Evolutionary conservation across 2,113 vertebrate species (phyloP).

Genomic region (Odontophorus gujanensis): DNA sequence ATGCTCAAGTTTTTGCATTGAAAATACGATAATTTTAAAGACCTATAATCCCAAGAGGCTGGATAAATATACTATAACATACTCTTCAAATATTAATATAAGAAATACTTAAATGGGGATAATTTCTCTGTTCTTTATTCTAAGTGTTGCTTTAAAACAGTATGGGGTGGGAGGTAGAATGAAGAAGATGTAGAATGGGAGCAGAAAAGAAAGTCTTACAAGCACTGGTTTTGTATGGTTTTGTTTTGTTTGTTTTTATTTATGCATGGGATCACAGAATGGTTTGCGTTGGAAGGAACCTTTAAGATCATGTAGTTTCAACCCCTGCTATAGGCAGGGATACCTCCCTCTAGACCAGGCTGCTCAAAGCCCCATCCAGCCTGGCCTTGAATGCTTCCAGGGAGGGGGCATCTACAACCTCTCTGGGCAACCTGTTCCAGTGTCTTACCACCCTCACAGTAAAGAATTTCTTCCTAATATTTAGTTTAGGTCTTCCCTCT

Average conservation of each 20-base stretch:
- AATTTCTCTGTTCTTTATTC: background rate
- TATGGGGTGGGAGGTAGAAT: background rate
- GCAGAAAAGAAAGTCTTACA: background rate
- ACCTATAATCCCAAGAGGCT: background rate
- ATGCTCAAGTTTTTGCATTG: constrained; percentile 1
- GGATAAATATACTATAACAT: background rate
- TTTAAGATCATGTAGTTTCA: no score
- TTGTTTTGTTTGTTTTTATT: background rate
- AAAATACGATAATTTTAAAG: constrained; percentile 13
- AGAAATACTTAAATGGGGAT: background rate
- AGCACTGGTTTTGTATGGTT: background rate
- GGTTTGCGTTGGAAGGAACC: no score
- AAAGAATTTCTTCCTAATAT: no score
- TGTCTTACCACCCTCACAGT: no score
- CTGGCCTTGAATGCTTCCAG: no score
- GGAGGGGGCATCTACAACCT: no score
- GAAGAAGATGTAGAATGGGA: background rate
- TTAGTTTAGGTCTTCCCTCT: no score
- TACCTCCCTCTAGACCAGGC: no score
- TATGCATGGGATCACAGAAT: background rate
- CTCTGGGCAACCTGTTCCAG: no score
- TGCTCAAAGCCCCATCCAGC: no score
- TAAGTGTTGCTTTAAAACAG: background rate
- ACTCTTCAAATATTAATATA: constrained; percentile 17
- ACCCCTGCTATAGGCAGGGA: no score